Base-by-base conservation (phyloP, 2,888 invertebrate species). In the Pharmacophagus antenor region DNA sequence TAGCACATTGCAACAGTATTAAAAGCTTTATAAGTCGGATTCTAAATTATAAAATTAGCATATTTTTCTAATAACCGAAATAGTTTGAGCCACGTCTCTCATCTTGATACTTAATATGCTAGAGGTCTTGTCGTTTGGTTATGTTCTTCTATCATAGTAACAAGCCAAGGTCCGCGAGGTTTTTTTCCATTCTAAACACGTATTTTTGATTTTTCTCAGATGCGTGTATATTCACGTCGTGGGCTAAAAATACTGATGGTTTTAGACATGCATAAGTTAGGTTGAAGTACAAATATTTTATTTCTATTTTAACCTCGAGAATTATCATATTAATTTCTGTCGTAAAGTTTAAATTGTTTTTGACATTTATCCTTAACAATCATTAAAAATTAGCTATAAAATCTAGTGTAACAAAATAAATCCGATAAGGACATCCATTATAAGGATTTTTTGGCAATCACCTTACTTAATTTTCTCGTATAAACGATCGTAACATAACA, bases 41-140 rank as follows among this genome's bases (percentile, higher is more conserved):
- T 76, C 64, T 72, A 73, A 76, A 77, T 71, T 60, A 57, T 57
- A 59, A 61, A 49, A 82, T 82, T 82, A 76, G 65, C 82, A 82
- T 82, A 78, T 68, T 73, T 72, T 76, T 75, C 70, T 68, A 71
- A 62, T 58, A 64, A 66, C 78, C 71, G 70, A 66, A 72, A 48
- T 63, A 65, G 53, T 64, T 66, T 72, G 81, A 77, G 74, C 77
- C 75, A 72, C 71, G 63, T 37, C 51, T 27, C 44, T 27, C 50
- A 56, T 23, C 31, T 12, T 21, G 42, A 21, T 41, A 18, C 6
- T 52, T 15, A 8, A 4, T 25, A 23, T 3, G 4, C 18, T 25
- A 47, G 44, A 42, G 56, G 49, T 47, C 53, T 37, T 17, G 10
- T 17, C 1, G 41, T 49, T 49, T 21, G 50, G 57, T 51, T 37